phyloP scores from a whole-genome alignment of 2,797 vertebrate species.

The Tamandua tetradactyla region DNA sequence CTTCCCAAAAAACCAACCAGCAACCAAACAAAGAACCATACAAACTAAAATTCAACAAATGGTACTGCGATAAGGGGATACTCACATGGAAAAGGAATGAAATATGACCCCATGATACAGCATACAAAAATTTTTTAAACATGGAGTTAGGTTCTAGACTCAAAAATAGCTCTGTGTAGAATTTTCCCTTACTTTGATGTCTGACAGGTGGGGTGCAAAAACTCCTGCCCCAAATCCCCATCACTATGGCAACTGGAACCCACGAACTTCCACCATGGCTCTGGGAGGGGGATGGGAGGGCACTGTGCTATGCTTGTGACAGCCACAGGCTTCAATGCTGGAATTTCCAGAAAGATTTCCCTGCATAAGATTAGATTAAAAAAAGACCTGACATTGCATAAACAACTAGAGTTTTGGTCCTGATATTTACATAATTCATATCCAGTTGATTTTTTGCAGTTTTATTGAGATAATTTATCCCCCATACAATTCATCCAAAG shows the following conservation, averaged over 20 bases:
- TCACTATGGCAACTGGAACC: neutral
- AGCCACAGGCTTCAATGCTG: neutral
- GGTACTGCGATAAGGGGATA: no score
- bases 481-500: no score
- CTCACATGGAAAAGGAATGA: no score
- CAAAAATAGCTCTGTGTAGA: no score
- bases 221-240: neutral
- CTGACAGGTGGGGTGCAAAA: neutral
- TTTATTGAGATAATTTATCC: no score
- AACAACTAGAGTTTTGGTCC: neutral
- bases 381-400: neutral
- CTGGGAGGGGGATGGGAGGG: no score
- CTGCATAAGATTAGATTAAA: neutral
- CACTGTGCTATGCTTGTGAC: neutral
- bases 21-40: no score
- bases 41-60: no score
- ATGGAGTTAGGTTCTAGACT: no score
- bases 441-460: neutral
- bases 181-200: neutral
- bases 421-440: constrained; percentile 29
- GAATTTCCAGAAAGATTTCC: constrained; percentile 27
- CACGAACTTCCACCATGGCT: neutral
- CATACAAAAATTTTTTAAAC: no score
- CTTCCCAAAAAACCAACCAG: no score
- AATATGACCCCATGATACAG: no score